Evolutionary conservation across 1,140 invertebrate genomes (phyloP).

Genomic region (Tetraneura akinire): DNA sequence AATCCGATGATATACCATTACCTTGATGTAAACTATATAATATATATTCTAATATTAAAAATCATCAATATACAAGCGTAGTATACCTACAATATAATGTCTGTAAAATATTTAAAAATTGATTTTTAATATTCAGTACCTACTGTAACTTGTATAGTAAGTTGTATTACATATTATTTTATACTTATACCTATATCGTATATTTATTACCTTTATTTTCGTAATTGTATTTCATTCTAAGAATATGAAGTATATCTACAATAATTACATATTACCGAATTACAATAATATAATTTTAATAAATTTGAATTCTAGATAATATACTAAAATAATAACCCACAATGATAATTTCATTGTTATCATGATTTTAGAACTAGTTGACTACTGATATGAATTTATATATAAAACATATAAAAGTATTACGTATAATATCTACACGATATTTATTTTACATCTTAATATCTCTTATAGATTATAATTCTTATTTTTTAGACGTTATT

Average conservation of each 20-base stretch:
- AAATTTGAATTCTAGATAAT: neutral
- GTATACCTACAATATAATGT: no score
- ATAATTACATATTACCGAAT: neutral
- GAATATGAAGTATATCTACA: neutral
- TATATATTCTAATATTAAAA: neutral
- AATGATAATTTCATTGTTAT: neutral
- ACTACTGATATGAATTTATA: neutral
- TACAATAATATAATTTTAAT: neutral
- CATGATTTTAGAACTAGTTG: neutral
- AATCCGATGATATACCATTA: slow-evolving; percentile 9
- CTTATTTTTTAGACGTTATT: no score
- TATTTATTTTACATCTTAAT: no score
- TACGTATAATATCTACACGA: no score
- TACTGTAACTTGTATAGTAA: neutral
- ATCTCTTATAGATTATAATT: no score
- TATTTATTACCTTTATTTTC: neutral
- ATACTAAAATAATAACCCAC: no score
- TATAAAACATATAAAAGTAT: no score
- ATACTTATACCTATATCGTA: neutral
- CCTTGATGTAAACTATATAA: no score
- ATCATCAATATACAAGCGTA: neutral
- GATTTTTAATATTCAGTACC: neutral
- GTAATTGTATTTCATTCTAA: neutral
- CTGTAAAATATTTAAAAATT: no score
- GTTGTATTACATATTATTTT: no score